phyloP scores from a whole-genome alignment of 2,113 vertebrate genomes.

The Ranitomeya imitator region DNA sequence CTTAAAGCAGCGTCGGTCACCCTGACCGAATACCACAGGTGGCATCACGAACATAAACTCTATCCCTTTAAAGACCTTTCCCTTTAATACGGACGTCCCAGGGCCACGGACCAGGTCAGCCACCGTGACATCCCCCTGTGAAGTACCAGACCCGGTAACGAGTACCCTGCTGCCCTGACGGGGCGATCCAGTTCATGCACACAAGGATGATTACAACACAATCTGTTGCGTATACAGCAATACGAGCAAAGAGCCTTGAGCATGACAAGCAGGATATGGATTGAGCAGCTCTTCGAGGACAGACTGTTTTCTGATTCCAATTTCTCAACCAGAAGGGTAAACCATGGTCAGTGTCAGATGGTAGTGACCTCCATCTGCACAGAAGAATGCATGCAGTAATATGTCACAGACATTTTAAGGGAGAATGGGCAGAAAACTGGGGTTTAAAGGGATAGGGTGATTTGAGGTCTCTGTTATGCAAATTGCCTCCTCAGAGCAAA shows the following conservation, averaged over 20 bases:
- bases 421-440: neutral
- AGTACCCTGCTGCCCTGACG: too few species aligned
- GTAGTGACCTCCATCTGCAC: conserved; percentile 19
- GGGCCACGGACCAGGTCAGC: too few species aligned
- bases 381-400: conserved; percentile 1
- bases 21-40: too few species aligned
- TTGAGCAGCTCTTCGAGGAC: conserved; percentile 8
- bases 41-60: too few species aligned
- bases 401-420: neutral
- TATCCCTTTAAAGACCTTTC: too few species aligned
- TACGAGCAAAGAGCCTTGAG: conserved; percentile 17
- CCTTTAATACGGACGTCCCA: too few species aligned
- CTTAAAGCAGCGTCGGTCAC: too few species aligned
- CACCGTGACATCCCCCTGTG: too few species aligned
- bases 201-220: conserved; percentile 5
- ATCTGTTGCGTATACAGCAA: neutral
- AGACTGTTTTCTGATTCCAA: conserved; percentile 7
- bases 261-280: conserved; percentile 28
- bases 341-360: conserved; percentile 19
- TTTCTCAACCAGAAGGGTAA: neutral
- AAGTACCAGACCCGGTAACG: too few species aligned
- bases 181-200: too few species aligned
- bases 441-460: neutral
- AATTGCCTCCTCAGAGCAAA: too few species aligned
- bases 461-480: too few species aligned